phyloP scores from a whole-genome alignment of 2,888 invertebrate species.

The Heliconius ethilla region DNA sequence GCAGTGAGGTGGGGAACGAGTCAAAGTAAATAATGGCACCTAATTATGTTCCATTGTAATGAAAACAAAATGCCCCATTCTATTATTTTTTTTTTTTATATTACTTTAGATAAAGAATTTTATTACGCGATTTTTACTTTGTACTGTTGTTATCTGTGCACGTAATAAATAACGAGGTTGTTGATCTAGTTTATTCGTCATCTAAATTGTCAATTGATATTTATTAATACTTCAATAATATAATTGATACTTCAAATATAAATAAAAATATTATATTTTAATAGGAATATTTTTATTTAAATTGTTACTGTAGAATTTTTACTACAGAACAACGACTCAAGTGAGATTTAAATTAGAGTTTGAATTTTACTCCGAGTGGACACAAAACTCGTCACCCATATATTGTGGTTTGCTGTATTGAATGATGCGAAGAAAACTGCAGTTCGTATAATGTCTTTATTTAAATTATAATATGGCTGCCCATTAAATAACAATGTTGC shows the following conservation, averaged over 20 bases:
- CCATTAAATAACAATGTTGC: no score
- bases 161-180: conserved; percentile 3
- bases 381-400: no score
- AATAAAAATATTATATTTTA: conserved; percentile 4
- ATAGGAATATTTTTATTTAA: neutral
- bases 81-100: conserved; percentile 37
- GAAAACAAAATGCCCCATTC: conserved; percentile 40
- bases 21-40: conserved; percentile 40
- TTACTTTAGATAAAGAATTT: conserved; percentile 13
- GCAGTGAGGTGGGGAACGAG: conserved; percentile 40
- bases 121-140: conserved; percentile 8
- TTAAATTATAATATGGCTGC: no score
- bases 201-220: conserved; percentile 10
- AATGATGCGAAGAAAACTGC: no score
- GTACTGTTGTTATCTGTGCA: conserved; percentile 2
- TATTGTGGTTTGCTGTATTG: no score
- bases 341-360: neutral
- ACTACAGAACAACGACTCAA: neutral
- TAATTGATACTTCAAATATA: neutral
- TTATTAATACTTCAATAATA: neutral
- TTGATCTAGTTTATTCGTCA: conserved; percentile 15
- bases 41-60: conserved; percentile 41
- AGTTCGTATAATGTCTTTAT: no score
- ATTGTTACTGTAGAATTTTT: neutral
- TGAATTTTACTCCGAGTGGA: neutral